Evolutionary conservation across 2,888 invertebrate genomes (phyloP), one percentile per base, ranked within the genome.

Genomic region (Leptinotarsa tumamoca): DNA sequence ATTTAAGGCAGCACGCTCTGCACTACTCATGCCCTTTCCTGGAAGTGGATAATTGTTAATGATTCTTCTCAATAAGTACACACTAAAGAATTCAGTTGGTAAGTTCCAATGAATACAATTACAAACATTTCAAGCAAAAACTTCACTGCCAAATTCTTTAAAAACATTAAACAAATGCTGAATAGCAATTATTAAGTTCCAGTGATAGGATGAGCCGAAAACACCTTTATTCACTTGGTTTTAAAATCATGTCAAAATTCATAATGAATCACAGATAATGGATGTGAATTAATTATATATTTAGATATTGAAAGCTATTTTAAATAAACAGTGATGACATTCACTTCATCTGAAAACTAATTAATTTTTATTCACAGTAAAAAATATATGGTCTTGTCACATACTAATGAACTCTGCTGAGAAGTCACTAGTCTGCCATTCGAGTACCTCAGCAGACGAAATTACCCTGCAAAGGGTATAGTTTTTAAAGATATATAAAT

Each of bases 11-110:
- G 90, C 90, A 73, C 91, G 86, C 79, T 91, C 90, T 72, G 90
- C 89, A 80, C 89, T 89, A 69, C 89, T 89, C 91, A 91, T 90
- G 77, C 91, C 89, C 85, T 90, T 89, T 69, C 86, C 86, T 85
- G 74, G 66, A 75, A 77, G 18, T 23, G 18, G 27, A 17, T 1
- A n/a, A 52, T 51, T 54, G 23, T 68, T 68, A 7, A 43, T 4
- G 4, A 68, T 21, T 51, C 51, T 49, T 51, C 21, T n/a, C 7
- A 68, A 68, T 18, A 18, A 54, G n/a, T 13, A 13, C 7, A 13
- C n/a, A n/a, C 13, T 18, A n/a, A 13, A 18, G 54, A n/a, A 54
- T 18, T 54, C 18, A 18, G 13, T 18, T 54, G 18, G 18, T n/a
- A 54, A 18, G 13, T 54, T 18, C 54, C 13, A 54, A 18, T 54